phyloP scores from a whole-genome alignment of 2,113 vertebrate species.

The Chaenogobius annularis region DNA sequence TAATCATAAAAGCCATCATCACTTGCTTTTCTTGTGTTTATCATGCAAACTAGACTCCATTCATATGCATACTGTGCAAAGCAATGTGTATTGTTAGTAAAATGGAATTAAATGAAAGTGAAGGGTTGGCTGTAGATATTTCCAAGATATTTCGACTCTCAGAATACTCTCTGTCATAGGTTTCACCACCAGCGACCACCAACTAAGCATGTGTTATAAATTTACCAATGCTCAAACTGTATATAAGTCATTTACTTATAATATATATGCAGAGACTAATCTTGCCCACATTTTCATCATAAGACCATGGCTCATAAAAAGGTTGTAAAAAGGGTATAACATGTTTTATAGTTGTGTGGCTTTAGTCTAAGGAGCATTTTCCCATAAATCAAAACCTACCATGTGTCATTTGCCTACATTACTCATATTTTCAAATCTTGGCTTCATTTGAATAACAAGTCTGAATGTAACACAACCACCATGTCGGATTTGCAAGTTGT shows the following conservation, averaged over 20 bases:
- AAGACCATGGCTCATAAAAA: constrained; percentile 1
- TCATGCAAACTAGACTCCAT: not conserved
- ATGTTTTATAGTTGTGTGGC: not conserved
- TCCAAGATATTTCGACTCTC: not conserved
- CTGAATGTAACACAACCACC: constrained; percentile 25
- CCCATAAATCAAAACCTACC: constrained; percentile 1
- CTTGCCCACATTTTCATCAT: constrained; percentile 2
- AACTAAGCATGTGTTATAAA: not conserved
- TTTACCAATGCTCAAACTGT: not conserved
- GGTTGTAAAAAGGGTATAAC: constrained; percentile 6
- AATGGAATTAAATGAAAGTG: not conserved
- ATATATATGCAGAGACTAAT: not conserved
- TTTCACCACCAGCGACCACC: not conserved
- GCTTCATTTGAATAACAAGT: constrained; percentile 11
- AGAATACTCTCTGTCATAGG: not conserved
- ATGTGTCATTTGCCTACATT: not conserved
- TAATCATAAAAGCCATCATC: not conserved
- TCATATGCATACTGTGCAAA: not conserved
- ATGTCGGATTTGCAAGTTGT: constrained; percentile 32
- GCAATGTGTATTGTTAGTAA: not conserved
- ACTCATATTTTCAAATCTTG: constrained; percentile 8
- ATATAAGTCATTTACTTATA: not conserved
- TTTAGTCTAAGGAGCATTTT: constrained; percentile 7
- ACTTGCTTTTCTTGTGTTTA: not conserved
- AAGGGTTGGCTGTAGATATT: not conserved